Evolutionary conservation across 92 coral and sea anemone genomes (phyloP), one percentile per base, ranked within the genome.

Genomic region (Phenganax marumi): DNA sequence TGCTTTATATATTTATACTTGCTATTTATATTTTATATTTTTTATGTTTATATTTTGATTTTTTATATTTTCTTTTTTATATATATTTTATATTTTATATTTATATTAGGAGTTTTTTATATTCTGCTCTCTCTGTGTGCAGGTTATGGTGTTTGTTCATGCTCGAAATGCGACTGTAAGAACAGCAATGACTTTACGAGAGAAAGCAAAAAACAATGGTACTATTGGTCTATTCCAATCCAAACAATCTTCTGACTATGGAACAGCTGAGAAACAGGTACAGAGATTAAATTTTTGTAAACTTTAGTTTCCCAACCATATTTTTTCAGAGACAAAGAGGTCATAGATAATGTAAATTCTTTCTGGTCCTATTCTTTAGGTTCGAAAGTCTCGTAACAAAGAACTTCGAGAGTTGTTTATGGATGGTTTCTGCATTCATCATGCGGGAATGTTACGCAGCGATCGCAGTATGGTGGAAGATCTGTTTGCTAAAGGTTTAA

Each of bases 81-180:
- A n/a, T n/a, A n/a, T n/a, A n/a, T n/a, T n/a, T n/a, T n/a, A n/a
- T n/a, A n/a, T n/a, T n/a, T n/a, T n/a, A n/a, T n/a, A n/a, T n/a
- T n/a, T n/a, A n/a, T n/a, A n/a, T n/a, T 1, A 33, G 43, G 43
- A 33, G 43, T 33, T 33, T 33, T 33, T 33, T 5, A 1, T 19
- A 66, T 39, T 39, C 73, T 14, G 47, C 17, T 39, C 19, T 66
- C 22, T 66, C 3, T 14, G 8, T 12, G 4, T 23, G 48, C 72
- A 93, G 97, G 97, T 92, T 4, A 93, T 93, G 97, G 97, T 93
- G 64, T 93, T 93, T 70, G 97, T 94, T 23, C 98, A 94, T 85
- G 98, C 98, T 13, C 89, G 98, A 57, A 94, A 94, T 55, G 98
- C 97, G 7, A 92, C 98, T 1, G 98, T 94, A 62, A 91, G 90